These are phyloP conservation scores for Gambusia yucatana DNA, from an alignment of 2,797 vertebrate species.

Conservation along the genomic window DNA sequence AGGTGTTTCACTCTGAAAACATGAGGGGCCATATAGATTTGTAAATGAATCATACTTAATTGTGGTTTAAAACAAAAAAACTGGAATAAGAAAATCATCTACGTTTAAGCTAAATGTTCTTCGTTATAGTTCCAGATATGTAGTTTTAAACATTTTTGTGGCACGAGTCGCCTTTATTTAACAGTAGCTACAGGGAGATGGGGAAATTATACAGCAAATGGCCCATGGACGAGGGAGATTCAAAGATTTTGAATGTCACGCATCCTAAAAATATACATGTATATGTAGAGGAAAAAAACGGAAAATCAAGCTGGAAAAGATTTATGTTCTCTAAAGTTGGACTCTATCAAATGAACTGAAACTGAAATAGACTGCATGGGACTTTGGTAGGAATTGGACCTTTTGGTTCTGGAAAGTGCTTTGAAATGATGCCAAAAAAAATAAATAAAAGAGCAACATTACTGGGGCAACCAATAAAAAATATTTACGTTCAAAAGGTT, in stretches of 20 bases:
- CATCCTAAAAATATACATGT: background rate
- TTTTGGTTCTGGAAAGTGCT: background rate
- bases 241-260: no score
- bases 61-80: background rate
- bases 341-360: background rate
- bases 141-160: background rate
- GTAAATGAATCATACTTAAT: background rate
- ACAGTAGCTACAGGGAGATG: background rate
- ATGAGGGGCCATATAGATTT: background rate
- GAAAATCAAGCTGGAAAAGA: background rate
- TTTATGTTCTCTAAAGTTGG: background rate
- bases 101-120: background rate
- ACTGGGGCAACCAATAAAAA: background rate
- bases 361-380: background rate
- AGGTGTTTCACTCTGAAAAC: background rate
- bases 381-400: background rate
- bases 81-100: background rate
- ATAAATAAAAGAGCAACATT: background rate
- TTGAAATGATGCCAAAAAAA: background rate
- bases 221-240: no score
- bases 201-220: no score
- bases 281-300: background rate
- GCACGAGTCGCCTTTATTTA: background rate
- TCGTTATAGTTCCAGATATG: background rate
- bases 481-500: background rate